Evolutionary conservation across 2,797 vertebrate genomes (phyloP), one percentile per base, ranked within the genome.

Genomic region (Rhadinocentrus ornatus): DNA sequence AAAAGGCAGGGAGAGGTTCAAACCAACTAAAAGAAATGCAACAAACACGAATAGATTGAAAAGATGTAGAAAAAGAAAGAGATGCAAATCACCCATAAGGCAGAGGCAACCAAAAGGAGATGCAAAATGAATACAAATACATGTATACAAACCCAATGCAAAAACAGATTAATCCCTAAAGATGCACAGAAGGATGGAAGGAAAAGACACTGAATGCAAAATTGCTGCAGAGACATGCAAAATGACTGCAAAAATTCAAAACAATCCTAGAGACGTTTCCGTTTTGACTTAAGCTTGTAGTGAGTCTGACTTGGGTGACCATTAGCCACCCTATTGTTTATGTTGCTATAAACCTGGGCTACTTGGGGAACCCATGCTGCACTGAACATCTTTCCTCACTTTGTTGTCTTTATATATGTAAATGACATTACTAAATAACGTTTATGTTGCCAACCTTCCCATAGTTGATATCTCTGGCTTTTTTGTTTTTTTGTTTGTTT

Each of bases 61-160:
- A 46, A 48, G 11, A 32, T 35, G 13, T 39, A 66, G 6, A 66
- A 54, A 65, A 44, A 24, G 27, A 66, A 32, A 52, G 48, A 53
- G 50, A 69, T 52, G 32, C 57, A 69, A 39, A 69, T 59, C n/a
- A 26, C n/a, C 22, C 12, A 16, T 9, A 46, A 22, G 41, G 57
- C 8, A 46, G 34, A 59, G 44, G 26, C 34, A 60, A 53, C 12
- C 24, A 27, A 24, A 5, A 26, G 22, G 24, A 31, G 24, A 39
- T 61, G 46, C 34, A 44, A 66, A 66, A 57, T 57, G 54, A 61
- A 61, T 61, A 61, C 41, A 59, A 68, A 68, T 39, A 61, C 26
- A 26, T 3, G 2, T 26, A 61, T 31, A 46, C 53, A 52, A 57
- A 46, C n/a, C 20, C 46, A 37, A 10, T 53, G 46, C 57, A 61